These are phyloP conservation scores for Nymphicus hollandicus DNA, from an alignment of 2,113 vertebrate species.

Conservation along the genomic window DNA sequence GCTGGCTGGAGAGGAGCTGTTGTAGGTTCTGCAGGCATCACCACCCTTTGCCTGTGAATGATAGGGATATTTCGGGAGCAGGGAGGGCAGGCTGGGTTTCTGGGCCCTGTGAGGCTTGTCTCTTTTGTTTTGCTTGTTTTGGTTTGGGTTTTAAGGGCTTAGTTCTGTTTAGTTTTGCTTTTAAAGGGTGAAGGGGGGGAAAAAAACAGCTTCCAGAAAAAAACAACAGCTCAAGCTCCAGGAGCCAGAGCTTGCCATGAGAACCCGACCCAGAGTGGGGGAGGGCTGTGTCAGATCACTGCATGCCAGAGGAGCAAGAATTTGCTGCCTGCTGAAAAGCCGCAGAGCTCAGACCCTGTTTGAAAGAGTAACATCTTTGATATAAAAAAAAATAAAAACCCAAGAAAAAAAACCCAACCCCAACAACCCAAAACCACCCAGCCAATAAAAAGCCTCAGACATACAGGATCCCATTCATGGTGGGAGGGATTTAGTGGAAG, in stretches of 20 bases:
- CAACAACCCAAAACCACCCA: slow-evolving; percentile 34
- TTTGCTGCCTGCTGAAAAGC: slow-evolving; percentile 49
- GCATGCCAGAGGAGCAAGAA: slow-evolving; percentile 1
- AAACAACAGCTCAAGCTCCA: slow-evolving; percentile 30
- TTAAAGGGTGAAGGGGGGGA: slow-evolving; percentile 30
- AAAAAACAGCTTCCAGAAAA: slow-evolving; percentile 34
- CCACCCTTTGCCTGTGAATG: background rate
- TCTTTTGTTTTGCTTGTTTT: background rate
- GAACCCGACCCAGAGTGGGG: background rate
- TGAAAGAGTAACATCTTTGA: slow-evolving; percentile 67
- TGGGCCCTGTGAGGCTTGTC: background rate
- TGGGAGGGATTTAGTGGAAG: slow-evolving; percentile 52
- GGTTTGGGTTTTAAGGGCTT: background rate
- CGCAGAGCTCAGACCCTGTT: slow-evolving; percentile 1
- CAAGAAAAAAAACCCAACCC: background rate
- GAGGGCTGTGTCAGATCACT: slow-evolving; percentile 27
- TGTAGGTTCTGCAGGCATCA: accelerated
- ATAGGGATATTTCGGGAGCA: background rate
- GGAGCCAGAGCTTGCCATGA: slow-evolving; percentile 26
- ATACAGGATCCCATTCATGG: slow-evolving; percentile 65
- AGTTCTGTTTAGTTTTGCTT: slow-evolving; percentile 16
- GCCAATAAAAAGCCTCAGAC: slow-evolving; percentile 71
- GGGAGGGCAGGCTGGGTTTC: background rate
- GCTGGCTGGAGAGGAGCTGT: background rate
- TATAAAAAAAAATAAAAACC: slow-evolving; percentile 30